phyloP scores from a whole-genome alignment of 2,888 invertebrate species.

The Autographa pulchrina region DNA sequence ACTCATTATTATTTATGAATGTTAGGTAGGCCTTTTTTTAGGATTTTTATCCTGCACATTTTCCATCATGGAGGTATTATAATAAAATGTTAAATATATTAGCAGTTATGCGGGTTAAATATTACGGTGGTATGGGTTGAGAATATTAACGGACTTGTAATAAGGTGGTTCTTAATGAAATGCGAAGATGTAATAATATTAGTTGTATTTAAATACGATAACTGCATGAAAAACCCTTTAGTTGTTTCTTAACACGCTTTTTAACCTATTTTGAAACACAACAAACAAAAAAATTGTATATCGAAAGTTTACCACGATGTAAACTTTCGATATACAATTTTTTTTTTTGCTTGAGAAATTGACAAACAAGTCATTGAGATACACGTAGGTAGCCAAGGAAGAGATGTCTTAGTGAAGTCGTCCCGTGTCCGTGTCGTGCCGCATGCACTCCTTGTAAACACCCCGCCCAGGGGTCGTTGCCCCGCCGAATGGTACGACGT shows the following conservation, averaged over 20 bases:
- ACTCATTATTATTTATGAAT: conserved; percentile 48
- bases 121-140: conserved; percentile 26
- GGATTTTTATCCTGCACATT: conserved; percentile 26
- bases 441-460: conserved; percentile 56
- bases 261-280: too few species aligned
- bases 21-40: conserved; percentile 27
- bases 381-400: not conserved
- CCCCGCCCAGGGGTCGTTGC: conserved; percentile 62
- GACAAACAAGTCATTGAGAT: not conserved
- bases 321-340: too few species aligned
- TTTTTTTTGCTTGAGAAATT: not conserved
- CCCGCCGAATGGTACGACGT: conserved; percentile 67
- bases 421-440: conserved; percentile 58
- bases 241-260: too few species aligned
- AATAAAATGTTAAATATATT: conserved; percentile 54
- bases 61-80: conserved; percentile 54
- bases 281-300: too few species aligned
- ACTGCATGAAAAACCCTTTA: not conserved
- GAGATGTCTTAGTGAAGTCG: conserved; percentile 20
- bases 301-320: too few species aligned
- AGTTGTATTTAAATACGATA: not conserved
- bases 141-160: conserved; percentile 28
- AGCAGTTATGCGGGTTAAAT: conserved; percentile 43
- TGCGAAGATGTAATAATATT: not conserved
- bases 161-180: conserved; percentile 22